These are phyloP conservation scores for Zygogramma bicolorata DNA, from an alignment of 2,888 invertebrate genomes.

Conservation along the genomic window DNA sequence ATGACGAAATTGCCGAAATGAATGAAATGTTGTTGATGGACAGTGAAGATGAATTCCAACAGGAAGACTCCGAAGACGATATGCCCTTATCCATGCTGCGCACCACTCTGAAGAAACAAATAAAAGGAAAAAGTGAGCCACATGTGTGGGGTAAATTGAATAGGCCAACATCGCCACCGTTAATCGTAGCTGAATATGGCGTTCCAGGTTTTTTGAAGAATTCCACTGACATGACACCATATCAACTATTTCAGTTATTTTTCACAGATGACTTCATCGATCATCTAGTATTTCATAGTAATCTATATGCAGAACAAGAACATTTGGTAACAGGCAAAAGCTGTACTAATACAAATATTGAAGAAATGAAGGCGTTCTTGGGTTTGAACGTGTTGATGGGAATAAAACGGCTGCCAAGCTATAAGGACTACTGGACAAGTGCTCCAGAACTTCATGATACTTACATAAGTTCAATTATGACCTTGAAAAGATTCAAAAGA, in stretches of 20 bases:
- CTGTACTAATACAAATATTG: too few relatives aligned
- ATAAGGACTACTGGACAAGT: too few relatives aligned
- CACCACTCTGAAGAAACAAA: background rate
- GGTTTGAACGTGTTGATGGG: slow-evolving; percentile 40
- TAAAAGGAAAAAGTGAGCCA: slow-evolving; percentile 1
- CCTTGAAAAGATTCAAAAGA: slow-evolving; percentile 38
- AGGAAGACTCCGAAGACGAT: slow-evolving; percentile 5
- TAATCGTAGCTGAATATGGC: background rate
- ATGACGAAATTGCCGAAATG: too few relatives aligned
- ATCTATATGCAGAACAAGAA: too few relatives aligned
- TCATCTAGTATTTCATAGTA: too few relatives aligned
- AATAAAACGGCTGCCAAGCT: slow-evolving; percentile 39
- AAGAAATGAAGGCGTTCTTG: too few relatives aligned
- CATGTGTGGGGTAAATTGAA: slow-evolving; percentile 1
- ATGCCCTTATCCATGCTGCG: slow-evolving; percentile 10
- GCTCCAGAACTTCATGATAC: too few relatives aligned
- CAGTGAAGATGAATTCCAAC: too few relatives aligned
- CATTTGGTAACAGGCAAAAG: too few relatives aligned
- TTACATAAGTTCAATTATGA: slow-evolving; percentile 37
- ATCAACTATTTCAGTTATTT: slow-evolving; percentile 13
- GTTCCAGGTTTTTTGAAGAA: background rate
- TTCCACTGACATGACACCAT: too few relatives aligned
- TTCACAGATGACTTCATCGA: background rate
- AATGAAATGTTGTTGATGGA: too few relatives aligned
- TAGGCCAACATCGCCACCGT: slow-evolving; percentile 3